Evolutionary conservation across 2,888 invertebrate species (phyloP).

Genomic region (Parelbella ahira): DNA sequence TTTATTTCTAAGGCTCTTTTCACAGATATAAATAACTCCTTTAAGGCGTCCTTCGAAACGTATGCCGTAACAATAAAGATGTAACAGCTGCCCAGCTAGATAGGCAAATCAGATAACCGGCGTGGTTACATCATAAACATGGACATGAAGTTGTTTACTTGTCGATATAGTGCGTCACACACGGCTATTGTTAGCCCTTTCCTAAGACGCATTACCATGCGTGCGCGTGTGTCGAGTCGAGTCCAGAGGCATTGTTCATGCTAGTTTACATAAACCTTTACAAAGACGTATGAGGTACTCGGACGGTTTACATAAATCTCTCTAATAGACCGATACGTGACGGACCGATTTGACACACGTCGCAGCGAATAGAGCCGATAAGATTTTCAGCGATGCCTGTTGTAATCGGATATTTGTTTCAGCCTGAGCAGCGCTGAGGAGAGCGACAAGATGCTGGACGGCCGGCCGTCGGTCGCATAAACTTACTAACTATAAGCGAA

Average conservation of each 20-base stretch:
- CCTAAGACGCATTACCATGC: conserved; percentile 11
- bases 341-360: conserved; percentile 24
- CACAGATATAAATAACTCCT: too few relatives aligned
- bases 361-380: too few relatives aligned
- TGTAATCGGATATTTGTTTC: conserved; percentile 49
- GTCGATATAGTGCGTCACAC: conserved; percentile 31
- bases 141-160: conserved; percentile 29
- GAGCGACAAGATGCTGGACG: conserved; percentile 87
- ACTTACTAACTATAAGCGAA: conserved; percentile 31
- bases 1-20: too few relatives aligned
- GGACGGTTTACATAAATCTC: conserved; percentile 23
- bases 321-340: conserved; percentile 12
- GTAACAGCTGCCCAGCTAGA: too few relatives aligned
- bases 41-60: too few relatives aligned
- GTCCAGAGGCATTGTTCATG: conserved; percentile 40
- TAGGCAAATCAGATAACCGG: too few relatives aligned
- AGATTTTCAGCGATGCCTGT: too few relatives aligned
- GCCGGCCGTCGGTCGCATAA: conserved; percentile 85
- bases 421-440: conserved; percentile 85
- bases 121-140: too few relatives aligned
- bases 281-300: conserved; percentile 16
- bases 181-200: conserved; percentile 23
- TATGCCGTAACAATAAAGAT: too few relatives aligned
- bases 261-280: conserved; percentile 44
- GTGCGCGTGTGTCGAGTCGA: neutral